Conservation (phyloP, 2,888 invertebrate genomes). For the Nemurella pictetii region DNA sequence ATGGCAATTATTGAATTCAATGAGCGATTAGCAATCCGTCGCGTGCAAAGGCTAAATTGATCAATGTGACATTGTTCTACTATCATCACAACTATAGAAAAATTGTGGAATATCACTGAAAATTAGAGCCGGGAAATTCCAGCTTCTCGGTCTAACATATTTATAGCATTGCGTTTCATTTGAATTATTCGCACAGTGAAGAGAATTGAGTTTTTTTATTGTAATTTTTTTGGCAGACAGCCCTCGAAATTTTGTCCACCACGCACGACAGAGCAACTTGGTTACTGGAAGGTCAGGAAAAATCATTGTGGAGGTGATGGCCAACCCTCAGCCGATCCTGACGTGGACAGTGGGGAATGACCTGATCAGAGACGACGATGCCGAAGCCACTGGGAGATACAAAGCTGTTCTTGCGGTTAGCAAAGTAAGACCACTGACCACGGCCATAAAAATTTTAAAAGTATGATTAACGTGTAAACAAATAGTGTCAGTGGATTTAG, state of each 20-base stretch:
- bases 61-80: too few species aligned
- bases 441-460: neutral
- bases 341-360: constrained; percentile 68
- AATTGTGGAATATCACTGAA: too few species aligned
- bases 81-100: too few species aligned
- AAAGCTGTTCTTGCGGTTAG: constrained; percentile 44
- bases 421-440: neutral
- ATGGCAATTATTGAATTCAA: too few species aligned
- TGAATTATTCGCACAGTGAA: too few species aligned
- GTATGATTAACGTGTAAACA: neutral
- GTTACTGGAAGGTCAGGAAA: constrained; percentile 69
- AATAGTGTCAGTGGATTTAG: neutral
- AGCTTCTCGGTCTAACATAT: too few species aligned
- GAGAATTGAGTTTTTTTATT: neutral
- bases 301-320: constrained; percentile 69
- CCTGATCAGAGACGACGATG: constrained; percentile 57
- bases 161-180: too few species aligned
- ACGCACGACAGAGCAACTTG: constrained; percentile 71
- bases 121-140: too few species aligned
- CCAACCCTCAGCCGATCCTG: constrained; percentile 72
- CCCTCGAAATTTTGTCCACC: constrained; percentile 62
- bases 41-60: too few species aligned
- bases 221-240: constrained; percentile 57
- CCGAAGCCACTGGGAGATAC: constrained; percentile 56
- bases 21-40: too few species aligned